Evolutionary conservation across 2,113 vertebrate genomes (phyloP).

Genomic region (Cinclus cinclus): DNA sequence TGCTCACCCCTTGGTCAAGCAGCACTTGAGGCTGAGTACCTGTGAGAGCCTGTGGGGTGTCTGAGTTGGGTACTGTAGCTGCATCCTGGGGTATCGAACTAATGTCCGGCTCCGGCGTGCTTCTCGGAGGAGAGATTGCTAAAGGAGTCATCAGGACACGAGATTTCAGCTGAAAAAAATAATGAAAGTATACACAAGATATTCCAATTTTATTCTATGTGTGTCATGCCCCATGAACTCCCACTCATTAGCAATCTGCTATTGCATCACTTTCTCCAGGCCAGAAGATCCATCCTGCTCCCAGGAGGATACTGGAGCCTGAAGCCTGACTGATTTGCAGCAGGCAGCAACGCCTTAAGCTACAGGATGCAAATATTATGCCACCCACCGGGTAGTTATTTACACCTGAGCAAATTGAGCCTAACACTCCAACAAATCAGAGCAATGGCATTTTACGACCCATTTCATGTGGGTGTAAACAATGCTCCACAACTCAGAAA

Average conservation of each 20-base stretch:
- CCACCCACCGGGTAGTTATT: conserved; percentile 43
- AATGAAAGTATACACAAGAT: conserved; percentile 5
- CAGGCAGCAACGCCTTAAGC: not conserved
- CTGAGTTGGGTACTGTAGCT: conserved; percentile 86
- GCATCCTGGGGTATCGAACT: conserved; percentile 93
- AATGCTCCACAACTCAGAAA: not conserved
- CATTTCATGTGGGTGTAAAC: conserved; percentile 30
- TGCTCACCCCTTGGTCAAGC: not conserved
- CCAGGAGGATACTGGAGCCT: not conserved
- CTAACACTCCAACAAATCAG: conserved; percentile 43
- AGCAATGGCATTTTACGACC: not conserved
- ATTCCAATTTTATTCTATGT: not conserved
- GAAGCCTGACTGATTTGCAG: conserved; percentile 33
- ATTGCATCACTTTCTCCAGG: not conserved
- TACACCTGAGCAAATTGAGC: conserved; percentile 56
- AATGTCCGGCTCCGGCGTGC: conserved; percentile 90
- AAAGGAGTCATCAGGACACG: conserved; percentile 87
- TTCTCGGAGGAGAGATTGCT: conserved; percentile 86
- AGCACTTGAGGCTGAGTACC: conserved; percentile 71
- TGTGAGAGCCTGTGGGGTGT: conserved; percentile 86
- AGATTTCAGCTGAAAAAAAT: conserved; percentile 87
- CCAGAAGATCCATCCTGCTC: not conserved
- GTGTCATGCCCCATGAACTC: not conserved
- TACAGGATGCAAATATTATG: conserved; percentile 50
- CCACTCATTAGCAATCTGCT: conserved; percentile 19